Evolutionary conservation across 2,797 vertebrate species (phyloP), one percentile per base, ranked within the genome.

Genomic region (Trematomus bernacchii): DNA sequence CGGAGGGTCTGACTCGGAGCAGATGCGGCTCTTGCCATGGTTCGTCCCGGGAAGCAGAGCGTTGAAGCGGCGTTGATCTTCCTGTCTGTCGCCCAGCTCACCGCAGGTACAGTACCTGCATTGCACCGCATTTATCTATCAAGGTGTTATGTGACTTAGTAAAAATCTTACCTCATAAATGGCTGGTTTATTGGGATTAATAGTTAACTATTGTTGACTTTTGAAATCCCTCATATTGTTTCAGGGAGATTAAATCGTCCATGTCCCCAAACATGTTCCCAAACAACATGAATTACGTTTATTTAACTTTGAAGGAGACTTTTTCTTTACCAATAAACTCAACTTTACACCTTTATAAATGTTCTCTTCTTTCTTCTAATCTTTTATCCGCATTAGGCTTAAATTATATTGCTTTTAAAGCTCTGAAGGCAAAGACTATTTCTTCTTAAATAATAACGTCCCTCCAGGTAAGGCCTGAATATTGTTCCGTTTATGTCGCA

Each of bases 11-110:
- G 53, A n/a, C 76, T 72, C 53, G 83, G 83, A 83, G 80, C 94
- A 82, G 89, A 94, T 94, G 94, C 88, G 79, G 77, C 83, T 79
- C 82, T 81, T 67, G 88, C 82, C 90, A 95, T 96, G 95, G 92
- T 76, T 91, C 67, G 86, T 88, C 85, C 88, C 89, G 53, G 90
- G 89, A 88, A 82, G 85, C 85, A n/a, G 71, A 86, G 88, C 83
- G 53, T 94, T 74, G 91, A 87, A 15, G 88, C 91, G 83, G 92
- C 92, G 87, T 54, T 95, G 89, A 84, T 96, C 80, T 65, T 95
- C 64, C 84, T 96, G 71, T 92, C 78, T 6, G 85, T 94, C 77
- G 90, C 86, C 30, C 94, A 94, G 65, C 87, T 95, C 80, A 87
- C 84, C 65, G 78, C 94, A 94, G 95, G 95, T 96, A 95, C 65